Conservation (phyloP, 2,888 invertebrate species). For the Hypena proboscidalis region DNA sequence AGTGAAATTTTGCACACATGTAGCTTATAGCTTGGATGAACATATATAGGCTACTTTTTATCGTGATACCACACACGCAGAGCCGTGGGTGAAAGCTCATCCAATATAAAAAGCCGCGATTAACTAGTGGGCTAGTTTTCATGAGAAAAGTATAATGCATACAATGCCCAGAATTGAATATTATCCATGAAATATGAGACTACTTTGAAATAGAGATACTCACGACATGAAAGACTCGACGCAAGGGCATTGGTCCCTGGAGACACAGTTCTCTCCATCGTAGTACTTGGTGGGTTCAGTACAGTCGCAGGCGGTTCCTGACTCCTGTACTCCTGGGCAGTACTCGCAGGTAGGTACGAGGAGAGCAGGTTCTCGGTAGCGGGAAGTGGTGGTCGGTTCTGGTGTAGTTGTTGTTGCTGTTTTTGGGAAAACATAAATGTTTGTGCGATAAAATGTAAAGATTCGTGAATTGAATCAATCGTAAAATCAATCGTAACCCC, state of each 20-base stretch:
- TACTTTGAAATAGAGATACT: conserved; percentile 38
- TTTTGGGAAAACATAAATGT: background rate
- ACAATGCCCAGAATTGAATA: background rate
- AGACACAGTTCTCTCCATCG: conserved; percentile 90
- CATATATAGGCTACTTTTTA: no score
- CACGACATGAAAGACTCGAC: conserved; percentile 87
- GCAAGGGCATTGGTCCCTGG: conserved; percentile 91
- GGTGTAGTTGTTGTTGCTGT: background rate
- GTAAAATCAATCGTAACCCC: no score
- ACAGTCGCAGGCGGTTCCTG: conserved; percentile 69
- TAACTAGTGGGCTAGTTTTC: no score
- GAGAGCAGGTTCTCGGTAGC: conserved; percentile 8
- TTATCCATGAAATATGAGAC: background rate
- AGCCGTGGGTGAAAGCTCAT: no score
- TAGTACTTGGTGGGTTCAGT: conserved; percentile 84
- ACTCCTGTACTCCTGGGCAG: conserved; percentile 82
- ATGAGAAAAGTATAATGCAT: no score
- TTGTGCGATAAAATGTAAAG: background rate
- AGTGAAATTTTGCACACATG: no score
- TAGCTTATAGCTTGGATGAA: no score
- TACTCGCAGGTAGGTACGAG: conserved; percentile 56
- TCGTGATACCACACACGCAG: no score
- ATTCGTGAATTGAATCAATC: no score
- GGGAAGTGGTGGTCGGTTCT: conserved; percentile 13
- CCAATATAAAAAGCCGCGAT: no score